Percentiles rank a stretch among this genome's conserved stretches.
phyloP scores from a whole-genome alignment of 2,113 vertebrate genomes.

The Seriola dumerili region DNA sequence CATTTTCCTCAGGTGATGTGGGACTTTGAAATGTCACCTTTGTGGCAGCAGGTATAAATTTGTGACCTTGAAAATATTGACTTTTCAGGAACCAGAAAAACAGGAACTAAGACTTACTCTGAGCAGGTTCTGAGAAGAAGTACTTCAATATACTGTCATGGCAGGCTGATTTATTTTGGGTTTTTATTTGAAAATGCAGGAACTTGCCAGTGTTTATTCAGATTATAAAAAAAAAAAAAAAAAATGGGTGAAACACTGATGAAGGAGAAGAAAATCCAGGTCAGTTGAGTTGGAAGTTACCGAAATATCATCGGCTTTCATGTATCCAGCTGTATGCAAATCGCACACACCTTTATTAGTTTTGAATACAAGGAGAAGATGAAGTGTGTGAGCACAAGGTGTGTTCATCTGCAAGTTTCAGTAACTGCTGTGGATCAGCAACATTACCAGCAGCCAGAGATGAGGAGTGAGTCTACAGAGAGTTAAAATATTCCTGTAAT shows the following conservation, averaged over 20 bases:
- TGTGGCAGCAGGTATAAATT: conserved; percentile 7
- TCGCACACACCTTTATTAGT: not conserved
- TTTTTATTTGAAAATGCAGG: not conserved
- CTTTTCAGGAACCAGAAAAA: conserved; percentile 20
- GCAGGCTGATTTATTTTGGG: not conserved
- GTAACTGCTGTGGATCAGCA: conserved; percentile 6
- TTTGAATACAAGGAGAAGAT: not conserved
- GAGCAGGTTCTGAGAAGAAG: too few relatives aligned
- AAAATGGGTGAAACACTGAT: too few relatives aligned
- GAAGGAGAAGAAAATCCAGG: not conserved
- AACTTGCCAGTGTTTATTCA: not conserved
- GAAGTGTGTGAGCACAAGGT: conserved; percentile 8
- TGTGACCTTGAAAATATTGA: conserved; percentile 10
- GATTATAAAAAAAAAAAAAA: not conserved
- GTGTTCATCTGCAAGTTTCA: not conserved
- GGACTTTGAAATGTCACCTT: conserved; percentile 13
- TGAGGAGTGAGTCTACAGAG: conserved; percentile 24
- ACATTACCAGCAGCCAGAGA: not conserved
- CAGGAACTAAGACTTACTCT: not conserved
- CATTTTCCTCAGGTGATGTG: not conserved
- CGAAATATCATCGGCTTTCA: not conserved
- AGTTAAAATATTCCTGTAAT: conserved; percentile 47
- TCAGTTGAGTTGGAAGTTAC: not conserved
- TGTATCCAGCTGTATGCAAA: conserved; percentile 23
- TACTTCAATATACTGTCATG: too few relatives aligned